These are phyloP conservation scores for Gallinago paraguaiae DNA, from an alignment of 2,113 vertebrate genomes.

Conservation along the genomic window DNA sequence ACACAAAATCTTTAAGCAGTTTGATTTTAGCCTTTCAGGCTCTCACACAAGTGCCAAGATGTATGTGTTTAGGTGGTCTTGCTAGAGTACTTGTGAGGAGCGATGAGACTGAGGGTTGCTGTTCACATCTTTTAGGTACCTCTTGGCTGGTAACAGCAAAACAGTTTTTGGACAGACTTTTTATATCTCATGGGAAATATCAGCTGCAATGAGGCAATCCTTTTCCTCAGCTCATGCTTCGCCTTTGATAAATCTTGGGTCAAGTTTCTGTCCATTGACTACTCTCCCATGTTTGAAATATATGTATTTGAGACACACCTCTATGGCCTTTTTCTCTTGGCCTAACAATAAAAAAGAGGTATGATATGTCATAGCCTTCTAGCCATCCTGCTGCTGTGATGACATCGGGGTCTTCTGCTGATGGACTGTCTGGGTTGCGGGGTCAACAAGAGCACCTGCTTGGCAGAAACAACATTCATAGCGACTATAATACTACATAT, in stretches of 20 bases:
- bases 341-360: not conserved
- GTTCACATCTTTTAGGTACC: not conserved
- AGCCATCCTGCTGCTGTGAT: not conserved
- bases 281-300: not conserved
- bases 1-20: not conserved
- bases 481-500: not conserved
- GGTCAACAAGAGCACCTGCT: not conserved
- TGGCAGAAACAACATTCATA: not conserved
- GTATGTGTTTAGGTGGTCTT: not conserved
- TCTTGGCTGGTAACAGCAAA: not conserved
- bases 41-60: not conserved
- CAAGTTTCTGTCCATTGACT: not conserved
- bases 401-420: not conserved
- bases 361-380: not conserved
- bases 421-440: not conserved
- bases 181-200: not conserved
- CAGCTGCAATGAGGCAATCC: not conserved
- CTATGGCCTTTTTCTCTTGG: not conserved
- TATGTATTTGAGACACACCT: not conserved
- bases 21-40: not conserved
- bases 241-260: not conserved
- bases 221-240: not conserved
- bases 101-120: fast-evolving
- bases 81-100: not conserved
- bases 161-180: not conserved